Conservation (phyloP, 2,797 vertebrate species). For the Neomorphus geoffroyi region DNA sequence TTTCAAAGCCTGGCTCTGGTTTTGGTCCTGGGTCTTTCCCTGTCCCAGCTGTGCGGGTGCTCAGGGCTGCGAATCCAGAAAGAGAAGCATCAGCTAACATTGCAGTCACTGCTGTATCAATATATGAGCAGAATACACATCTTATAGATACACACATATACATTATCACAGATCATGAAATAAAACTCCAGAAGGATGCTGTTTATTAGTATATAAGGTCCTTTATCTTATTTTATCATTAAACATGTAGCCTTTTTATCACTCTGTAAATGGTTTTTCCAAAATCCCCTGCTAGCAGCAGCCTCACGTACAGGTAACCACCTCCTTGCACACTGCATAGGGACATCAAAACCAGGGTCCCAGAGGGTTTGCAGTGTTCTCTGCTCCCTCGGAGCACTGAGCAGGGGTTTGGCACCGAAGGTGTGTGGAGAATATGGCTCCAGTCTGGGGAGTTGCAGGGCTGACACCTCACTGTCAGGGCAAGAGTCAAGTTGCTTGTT, state of each 20-base stretch:
- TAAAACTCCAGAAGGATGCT: background rate
- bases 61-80: background rate
- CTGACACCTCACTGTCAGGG: background rate
- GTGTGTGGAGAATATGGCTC: background rate
- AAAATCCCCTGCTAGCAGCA: background rate
- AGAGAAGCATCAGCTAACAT: background rate
- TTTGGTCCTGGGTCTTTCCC: background rate
- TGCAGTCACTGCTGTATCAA: background rate
- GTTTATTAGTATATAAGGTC: background rate
- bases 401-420: rapidly evolving
- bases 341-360: background rate
- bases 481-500: background rate
- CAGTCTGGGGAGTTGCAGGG: background rate
- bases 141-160: background rate
- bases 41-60: background rate
- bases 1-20: background rate
- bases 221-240: background rate
- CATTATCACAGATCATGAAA: background rate
- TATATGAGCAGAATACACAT: background rate
- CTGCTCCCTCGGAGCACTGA: background rate
- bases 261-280: background rate
- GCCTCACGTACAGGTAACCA: background rate
- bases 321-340: background rate
- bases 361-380: background rate
- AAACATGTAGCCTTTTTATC: background rate